Conservation (phyloP, 2,113 vertebrate species). For the Percopsis transmontana region DNA sequence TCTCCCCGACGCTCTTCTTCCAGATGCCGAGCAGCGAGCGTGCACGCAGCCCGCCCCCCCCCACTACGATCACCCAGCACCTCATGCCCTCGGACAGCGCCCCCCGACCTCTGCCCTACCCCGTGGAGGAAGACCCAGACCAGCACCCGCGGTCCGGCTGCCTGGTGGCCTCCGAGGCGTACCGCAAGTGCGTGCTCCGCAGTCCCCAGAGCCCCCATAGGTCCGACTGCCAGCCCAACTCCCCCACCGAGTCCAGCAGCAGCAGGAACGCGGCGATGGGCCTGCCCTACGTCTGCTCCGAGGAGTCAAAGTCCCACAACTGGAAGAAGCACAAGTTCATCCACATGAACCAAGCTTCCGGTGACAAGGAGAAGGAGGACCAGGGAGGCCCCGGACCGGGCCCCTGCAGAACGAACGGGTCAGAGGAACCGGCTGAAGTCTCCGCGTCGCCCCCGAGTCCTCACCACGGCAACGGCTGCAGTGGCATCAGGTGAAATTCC, state of each 20-base stretch:
- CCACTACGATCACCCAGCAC: constrained; percentile 16
- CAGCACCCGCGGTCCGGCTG: constrained; percentile 68
- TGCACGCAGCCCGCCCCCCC: constrained; percentile 64
- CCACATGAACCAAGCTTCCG: constrained; percentile 86
- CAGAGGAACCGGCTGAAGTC: constrained; percentile 24
- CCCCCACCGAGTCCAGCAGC: constrained; percentile 95
- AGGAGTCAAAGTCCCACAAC: constrained; percentile 89
- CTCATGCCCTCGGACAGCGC: constrained; percentile 14
- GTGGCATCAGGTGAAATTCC: constrained; percentile 74
- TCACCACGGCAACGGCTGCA: constrained; percentile 74
- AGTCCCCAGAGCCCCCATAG: constrained; percentile 93
- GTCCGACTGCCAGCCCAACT: constrained; percentile 97
- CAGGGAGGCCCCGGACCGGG: constrained; percentile 65
- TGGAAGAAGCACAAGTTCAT: constrained; percentile 99
- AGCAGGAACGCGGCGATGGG: constrained; percentile 87
- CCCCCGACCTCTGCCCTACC: constrained; percentile 27
- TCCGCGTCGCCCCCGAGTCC: constrained; percentile 68
- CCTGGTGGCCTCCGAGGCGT: constrained; percentile 78
- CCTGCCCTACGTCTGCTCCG: constrained; percentile 76
- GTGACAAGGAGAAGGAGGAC: constrained; percentile 76
- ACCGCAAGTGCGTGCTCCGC: constrained; percentile 81
- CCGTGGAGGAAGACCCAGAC: constrained; percentile 72
- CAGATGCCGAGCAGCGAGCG: constrained; percentile 70
- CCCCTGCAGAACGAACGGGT: constrained; percentile 21
- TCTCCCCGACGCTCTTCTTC: constrained; percentile 70